Conservation (phyloP, 1,140 invertebrate species). For the Apolygus lucorum region DNA sequence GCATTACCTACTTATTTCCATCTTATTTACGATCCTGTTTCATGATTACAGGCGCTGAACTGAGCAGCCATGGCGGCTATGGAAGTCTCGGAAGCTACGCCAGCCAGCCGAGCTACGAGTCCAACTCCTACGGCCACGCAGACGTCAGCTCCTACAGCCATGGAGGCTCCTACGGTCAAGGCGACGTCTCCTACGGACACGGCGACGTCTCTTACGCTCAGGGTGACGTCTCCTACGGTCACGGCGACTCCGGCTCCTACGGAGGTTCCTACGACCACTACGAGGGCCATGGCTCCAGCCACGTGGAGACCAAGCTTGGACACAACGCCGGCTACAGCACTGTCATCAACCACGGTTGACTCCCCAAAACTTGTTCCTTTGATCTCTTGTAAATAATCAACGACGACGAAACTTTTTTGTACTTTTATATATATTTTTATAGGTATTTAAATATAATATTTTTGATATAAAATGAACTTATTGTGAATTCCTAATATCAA, state of each 20-base stretch:
- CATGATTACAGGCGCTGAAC: too few species aligned
- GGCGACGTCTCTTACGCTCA: background rate
- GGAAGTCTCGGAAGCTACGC: background rate
- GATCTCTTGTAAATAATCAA: conserved; percentile 5
- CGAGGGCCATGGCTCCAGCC: conserved; percentile 3
- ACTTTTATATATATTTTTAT: too few species aligned
- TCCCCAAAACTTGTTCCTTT: background rate
- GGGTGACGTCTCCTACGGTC: too few species aligned
- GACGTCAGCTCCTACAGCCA: too few species aligned
- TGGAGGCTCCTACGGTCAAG: too few species aligned
- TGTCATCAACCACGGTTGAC: background rate
- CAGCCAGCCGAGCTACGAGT: background rate
- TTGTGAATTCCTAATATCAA: too few species aligned
- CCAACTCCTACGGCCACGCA: background rate
- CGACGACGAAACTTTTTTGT: too few species aligned
- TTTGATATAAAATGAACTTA: too few species aligned
- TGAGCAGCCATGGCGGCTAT: background rate
- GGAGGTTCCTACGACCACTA: background rate
- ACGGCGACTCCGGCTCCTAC: background rate
- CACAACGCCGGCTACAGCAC: background rate
- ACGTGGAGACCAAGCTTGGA: conserved; percentile 1
- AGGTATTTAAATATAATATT: too few species aligned
- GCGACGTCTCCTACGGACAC: background rate
- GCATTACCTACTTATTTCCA: too few species aligned
- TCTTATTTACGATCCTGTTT: too few species aligned